phyloP scores from a whole-genome alignment of 2,113 vertebrate species.

The Tachysurus vachellii region DNA sequence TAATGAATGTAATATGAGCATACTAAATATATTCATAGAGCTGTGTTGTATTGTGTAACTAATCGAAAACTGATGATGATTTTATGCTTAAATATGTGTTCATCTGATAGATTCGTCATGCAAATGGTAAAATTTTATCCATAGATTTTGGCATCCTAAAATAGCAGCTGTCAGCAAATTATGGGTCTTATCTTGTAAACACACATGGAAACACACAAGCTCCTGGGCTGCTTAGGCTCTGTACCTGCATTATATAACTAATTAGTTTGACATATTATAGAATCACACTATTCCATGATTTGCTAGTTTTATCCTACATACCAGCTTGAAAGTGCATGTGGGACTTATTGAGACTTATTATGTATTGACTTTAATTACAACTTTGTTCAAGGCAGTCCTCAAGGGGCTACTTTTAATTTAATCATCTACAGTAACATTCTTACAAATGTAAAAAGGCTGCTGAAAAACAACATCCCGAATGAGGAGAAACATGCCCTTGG shows the following conservation, averaged over 20 bases:
- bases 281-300: conserved; percentile 25
- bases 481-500: not conserved
- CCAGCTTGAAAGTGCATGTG: not conserved
- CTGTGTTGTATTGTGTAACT: not conserved
- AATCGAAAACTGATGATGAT: conserved; percentile 25
- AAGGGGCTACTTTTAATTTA: conserved; percentile 30
- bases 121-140: not conserved
- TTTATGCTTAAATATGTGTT: conserved; percentile 28
- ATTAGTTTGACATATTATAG: conserved; percentile 48
- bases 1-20: not conserved
- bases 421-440: conserved; percentile 21
- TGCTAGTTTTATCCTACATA: conserved; percentile 45
- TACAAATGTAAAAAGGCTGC: conserved; percentile 11
- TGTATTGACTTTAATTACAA: conserved; percentile 44
- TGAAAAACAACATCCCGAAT: conserved; percentile 17
- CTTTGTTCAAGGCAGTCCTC: conserved; percentile 33
- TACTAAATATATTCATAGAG: not conserved
- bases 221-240: conserved; percentile 10
- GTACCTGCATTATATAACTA: conserved; percentile 48
- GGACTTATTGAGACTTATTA: not conserved
- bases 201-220: conserved; percentile 27
- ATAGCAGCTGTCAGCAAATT: not conserved
- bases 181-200: conserved; percentile 27
- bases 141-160: not conserved
- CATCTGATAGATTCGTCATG: conserved; percentile 21